Conservation (phyloP, 92 coral and sea anemone species). For the Virgularia gustaviana region DNA sequence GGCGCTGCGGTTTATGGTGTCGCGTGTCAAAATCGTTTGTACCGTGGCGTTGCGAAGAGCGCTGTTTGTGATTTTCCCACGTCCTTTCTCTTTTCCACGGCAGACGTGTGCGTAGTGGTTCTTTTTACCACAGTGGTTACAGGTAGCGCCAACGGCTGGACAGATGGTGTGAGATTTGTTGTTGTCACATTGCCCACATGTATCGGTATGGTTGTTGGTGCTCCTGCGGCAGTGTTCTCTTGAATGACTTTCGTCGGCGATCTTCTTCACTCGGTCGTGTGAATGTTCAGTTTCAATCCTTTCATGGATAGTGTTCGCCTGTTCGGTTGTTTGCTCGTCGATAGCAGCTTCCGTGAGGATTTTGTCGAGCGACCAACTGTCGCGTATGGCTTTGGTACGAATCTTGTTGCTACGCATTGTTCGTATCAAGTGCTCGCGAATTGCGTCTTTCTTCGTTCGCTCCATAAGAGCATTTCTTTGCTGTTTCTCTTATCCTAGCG, state of each 20-base stretch:
- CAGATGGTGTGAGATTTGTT: neutral
- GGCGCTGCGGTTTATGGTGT: neutral
- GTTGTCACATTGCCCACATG: slow-evolving; percentile 41
- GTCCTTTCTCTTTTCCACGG: neutral
- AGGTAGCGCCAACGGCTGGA: slow-evolving; percentile 40
- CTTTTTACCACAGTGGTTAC: slow-evolving; percentile 41
- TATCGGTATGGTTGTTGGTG: slow-evolving; percentile 1
- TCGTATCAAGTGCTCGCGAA: slow-evolving; percentile 51
- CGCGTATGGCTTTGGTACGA: slow-evolving; percentile 38
- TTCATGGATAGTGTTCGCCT: slow-evolving; percentile 34
- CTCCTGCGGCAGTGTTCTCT: too few relatives aligned
- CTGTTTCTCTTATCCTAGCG: slow-evolving; percentile 40
- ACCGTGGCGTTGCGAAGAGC: neutral
- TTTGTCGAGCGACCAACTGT: slow-evolving; percentile 36
- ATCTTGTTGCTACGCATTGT: slow-evolving; percentile 47
- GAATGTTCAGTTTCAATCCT: neutral
- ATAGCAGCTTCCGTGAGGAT: slow-evolving; percentile 49
- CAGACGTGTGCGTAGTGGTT: slow-evolving; percentile 41
- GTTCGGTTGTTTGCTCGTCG: slow-evolving; percentile 54
- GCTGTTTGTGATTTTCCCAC: too few relatives aligned
- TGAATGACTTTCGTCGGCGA: slow-evolving; percentile 4
- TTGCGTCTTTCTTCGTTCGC: slow-evolving; percentile 49
- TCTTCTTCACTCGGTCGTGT: slow-evolving; percentile 36
- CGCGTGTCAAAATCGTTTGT: neutral
- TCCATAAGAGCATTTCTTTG: slow-evolving; percentile 47